phyloP scores from a whole-genome alignment of 2,113 vertebrate species.

The Eretmochelys imbricata region DNA sequence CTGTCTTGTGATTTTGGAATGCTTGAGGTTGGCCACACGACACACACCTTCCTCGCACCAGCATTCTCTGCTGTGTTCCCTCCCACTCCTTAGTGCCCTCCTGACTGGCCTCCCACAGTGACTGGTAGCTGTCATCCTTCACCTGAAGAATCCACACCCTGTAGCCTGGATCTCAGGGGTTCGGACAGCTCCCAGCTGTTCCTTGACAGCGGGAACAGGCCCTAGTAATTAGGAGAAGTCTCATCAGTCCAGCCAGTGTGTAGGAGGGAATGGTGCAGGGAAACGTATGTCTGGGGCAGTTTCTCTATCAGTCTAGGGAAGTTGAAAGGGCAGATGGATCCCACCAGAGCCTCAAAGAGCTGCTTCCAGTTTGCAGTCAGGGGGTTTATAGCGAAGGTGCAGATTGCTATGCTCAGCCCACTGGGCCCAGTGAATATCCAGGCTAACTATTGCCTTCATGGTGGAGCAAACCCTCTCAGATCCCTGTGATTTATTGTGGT shows the following conservation, averaged over 20 bases:
- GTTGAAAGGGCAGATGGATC: too few relatives aligned
- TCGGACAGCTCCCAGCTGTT: not conserved
- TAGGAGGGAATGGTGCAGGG: not conserved
- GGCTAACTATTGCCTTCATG: rapidly evolving
- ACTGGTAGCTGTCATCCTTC: not conserved
- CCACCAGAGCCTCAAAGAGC: rapidly evolving
- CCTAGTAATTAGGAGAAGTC: not conserved
- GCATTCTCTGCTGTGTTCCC: not conserved
- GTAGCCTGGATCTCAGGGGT: not conserved
- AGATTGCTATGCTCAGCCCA: rapidly evolving
- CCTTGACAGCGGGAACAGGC: too few relatives aligned
- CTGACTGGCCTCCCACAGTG: not conserved
- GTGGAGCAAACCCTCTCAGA: rapidly evolving
- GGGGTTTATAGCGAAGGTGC: not conserved
- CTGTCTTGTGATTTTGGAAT: not conserved
- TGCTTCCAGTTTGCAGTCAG: rapidly evolving
- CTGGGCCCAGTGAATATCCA: not conserved
- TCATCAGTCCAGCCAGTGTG: not conserved
- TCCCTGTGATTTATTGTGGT: not conserved
- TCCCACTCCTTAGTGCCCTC: not conserved
- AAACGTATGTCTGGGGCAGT: rapidly evolving
- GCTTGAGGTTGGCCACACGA: too few relatives aligned
- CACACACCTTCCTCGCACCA: not conserved
- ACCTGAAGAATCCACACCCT: rapidly evolving
- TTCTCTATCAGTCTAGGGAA: rapidly evolving